Conservation (phyloP, 2,888 invertebrate genomes). For the Microctonus aethiopoides region DNA sequence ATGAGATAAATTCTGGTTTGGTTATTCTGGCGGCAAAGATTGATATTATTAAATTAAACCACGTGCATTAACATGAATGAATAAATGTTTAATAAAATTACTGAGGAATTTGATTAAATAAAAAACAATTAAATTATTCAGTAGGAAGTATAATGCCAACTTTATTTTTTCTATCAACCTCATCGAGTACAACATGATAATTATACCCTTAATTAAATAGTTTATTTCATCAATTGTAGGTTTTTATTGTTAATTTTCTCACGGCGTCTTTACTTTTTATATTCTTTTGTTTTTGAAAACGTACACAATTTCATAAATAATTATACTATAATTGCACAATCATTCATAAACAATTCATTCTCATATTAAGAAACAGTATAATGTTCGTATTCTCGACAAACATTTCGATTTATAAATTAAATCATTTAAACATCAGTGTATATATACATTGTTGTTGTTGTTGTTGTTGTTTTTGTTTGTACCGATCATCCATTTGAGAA, state of each 20-base stretch:
- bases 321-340: slow-evolving; percentile 20
- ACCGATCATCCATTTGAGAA: slow-evolving; percentile 30
- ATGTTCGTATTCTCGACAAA: not conserved
- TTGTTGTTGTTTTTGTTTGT: slow-evolving; percentile 6
- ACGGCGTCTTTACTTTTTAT: not conserved
- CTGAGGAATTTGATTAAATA: not conserved
- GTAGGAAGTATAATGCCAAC: slow-evolving; percentile 45
- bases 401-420: slow-evolving; percentile 2
- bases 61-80: not conserved
- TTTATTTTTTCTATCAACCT: slow-evolving; percentile 44
- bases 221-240: slow-evolving; percentile 23
- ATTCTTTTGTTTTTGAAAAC: slow-evolving; percentile 19
- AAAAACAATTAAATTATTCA: not conserved
- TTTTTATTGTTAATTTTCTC: not conserved
- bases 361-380: not conserved
- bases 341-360: slow-evolving; percentile 17
- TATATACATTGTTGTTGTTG: slow-evolving; percentile 29
- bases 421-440: slow-evolving; percentile 10
- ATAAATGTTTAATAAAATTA: not conserved
- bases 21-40: slow-evolving; percentile 1
- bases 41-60: not conserved
- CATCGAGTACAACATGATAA: slow-evolving; percentile 41
- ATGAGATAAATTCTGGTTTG: no score
- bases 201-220: slow-evolving; percentile 38
- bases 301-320: slow-evolving; percentile 32